Evolutionary conservation across 2,113 vertebrate species (phyloP).

Genomic region (Laticauda colubrina): DNA sequence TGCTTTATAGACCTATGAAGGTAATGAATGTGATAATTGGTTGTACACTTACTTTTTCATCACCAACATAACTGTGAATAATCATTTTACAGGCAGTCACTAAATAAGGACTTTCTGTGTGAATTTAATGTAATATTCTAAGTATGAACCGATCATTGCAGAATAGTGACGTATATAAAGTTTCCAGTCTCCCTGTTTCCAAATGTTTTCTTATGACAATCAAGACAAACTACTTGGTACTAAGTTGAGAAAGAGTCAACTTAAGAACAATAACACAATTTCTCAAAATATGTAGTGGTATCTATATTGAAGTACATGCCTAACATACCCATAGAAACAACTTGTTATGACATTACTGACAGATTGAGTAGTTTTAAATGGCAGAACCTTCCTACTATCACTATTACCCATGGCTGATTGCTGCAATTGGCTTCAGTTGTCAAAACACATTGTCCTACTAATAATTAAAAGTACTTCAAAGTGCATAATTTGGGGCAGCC

Average conservation of each 20-base stretch:
- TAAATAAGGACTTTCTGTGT: not conserved
- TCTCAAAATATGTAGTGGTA: not conserved
- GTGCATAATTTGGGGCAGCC: not conserved
- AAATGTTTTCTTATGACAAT: not conserved
- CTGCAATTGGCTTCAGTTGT: slow-evolving; percentile 11
- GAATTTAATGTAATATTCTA: not conserved
- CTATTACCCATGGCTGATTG: not conserved
- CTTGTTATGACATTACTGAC: not conserved
- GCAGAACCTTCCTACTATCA: not conserved
- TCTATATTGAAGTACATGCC: slow-evolving; percentile 8
- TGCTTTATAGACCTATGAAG: not conserved
- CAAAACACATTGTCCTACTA: not conserved
- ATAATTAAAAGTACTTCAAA: slow-evolving; percentile 13
- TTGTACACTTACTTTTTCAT: not conserved
- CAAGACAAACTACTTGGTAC: not conserved
- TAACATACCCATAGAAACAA: not conserved
- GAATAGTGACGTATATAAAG: not conserved
- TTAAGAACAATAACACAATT: not conserved
- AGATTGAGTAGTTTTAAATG: not conserved
- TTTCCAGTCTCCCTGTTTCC: not conserved
- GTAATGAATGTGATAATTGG: not conserved
- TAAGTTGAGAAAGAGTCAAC: not conserved
- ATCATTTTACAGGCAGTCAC: not conserved
- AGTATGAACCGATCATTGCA: not conserved
- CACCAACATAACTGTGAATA: not conserved